Percentiles rank a stretch among this genome's conserved stretches.
Evolutionary conservation across 53 echinoderm and acorn worm genomes (phyloP).

Genomic region (Echinarachnius parma): DNA sequence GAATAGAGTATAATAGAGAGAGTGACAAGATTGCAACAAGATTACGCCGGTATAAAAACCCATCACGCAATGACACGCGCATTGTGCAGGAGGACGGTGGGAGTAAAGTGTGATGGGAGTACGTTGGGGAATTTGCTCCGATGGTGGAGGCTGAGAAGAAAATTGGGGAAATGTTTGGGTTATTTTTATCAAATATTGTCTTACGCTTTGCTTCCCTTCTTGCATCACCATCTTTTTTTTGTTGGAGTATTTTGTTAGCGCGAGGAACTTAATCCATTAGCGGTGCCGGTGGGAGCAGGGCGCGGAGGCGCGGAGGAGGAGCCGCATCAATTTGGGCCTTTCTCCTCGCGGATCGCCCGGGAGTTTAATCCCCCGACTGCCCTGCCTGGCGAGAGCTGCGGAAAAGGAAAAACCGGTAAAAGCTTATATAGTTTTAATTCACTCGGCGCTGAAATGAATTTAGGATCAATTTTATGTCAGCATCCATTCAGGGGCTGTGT

Average conservation of each 20-base stretch:
- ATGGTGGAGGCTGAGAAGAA: too few species aligned
- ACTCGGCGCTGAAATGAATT: constrained; percentile 55
- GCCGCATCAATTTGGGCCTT: constrained; percentile 19
- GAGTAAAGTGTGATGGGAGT: constrained; percentile 50
- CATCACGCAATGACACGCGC: too few species aligned
- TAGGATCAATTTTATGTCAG: constrained; percentile 53
- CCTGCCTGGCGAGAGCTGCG: constrained; percentile 3
- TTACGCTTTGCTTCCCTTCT: constrained; percentile 26
- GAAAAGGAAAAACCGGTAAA: constrained; percentile 33
- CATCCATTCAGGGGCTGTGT: constrained; percentile 39
- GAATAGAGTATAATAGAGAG: too few species aligned
- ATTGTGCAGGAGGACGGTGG: too few species aligned
- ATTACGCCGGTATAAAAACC: constrained; percentile 47
- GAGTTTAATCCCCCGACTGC: constrained; percentile 16
- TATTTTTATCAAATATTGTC: constrained; percentile 37
- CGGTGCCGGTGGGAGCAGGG: constrained; percentile 2
- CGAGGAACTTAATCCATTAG: constrained; percentile 50
- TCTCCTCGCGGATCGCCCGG: background rate
- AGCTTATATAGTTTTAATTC: constrained; percentile 56
- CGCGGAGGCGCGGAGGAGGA: constrained; percentile 9
- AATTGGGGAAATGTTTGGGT: constrained; percentile 38
- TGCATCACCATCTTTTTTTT: too few species aligned
- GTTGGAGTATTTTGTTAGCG: constrained; percentile 40
- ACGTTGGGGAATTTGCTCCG: constrained; percentile 30
- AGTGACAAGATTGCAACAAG: constrained; percentile 39